Percentiles rank a stretch among this genome's conserved stretches.
Conservation (phyloP, 2,888 invertebrate species). For the Enchytraeus crypticus region DNA sequence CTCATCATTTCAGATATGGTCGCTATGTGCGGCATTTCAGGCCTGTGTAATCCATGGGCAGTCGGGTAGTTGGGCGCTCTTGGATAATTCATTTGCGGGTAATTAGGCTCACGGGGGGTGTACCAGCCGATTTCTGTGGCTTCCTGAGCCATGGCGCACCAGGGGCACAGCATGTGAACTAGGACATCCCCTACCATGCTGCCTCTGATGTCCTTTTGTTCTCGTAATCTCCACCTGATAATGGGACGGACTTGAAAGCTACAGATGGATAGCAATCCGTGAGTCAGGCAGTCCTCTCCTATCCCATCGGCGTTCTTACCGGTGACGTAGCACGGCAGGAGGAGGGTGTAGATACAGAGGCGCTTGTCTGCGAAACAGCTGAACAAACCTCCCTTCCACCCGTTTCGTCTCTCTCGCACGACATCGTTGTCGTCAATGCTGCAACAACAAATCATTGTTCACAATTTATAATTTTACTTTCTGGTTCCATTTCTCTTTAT, state of each 20-base stretch:
- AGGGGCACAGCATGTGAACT: slow-evolving; percentile 19
- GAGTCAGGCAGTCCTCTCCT: slow-evolving; percentile 20
- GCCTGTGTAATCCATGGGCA: too few relatives aligned
- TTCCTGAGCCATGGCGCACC: slow-evolving; percentile 27
- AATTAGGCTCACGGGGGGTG: too few relatives aligned
- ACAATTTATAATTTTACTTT: too few relatives aligned
- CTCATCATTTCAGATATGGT: too few relatives aligned
- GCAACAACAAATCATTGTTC: too few relatives aligned
- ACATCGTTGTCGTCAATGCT: too few relatives aligned
- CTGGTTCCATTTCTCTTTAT: too few relatives aligned
- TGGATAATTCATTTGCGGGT: too few relatives aligned
- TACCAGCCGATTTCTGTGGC: slow-evolving; percentile 23
- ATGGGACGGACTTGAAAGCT: slow-evolving; percentile 17
- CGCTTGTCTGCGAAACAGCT: slow-evolving; percentile 20
- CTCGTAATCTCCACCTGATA: slow-evolving; percentile 23
- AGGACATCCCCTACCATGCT: slow-evolving; percentile 23
- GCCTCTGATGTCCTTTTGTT: slow-evolving; percentile 18
- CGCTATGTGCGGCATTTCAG: too few relatives aligned
- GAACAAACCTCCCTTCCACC: slow-evolving; percentile 16
- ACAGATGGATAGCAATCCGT: slow-evolving; percentile 13
- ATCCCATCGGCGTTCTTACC: slow-evolving; percentile 22
- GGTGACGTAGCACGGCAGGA: slow-evolving; percentile 23
- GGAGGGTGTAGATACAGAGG: slow-evolving; percentile 21
- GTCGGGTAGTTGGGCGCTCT: too few relatives aligned
- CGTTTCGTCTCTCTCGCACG: slow-evolving; percentile 8